Base-by-base conservation (phyloP, 2,113 vertebrate genomes). In the Gopherus evgoodei region DNA sequence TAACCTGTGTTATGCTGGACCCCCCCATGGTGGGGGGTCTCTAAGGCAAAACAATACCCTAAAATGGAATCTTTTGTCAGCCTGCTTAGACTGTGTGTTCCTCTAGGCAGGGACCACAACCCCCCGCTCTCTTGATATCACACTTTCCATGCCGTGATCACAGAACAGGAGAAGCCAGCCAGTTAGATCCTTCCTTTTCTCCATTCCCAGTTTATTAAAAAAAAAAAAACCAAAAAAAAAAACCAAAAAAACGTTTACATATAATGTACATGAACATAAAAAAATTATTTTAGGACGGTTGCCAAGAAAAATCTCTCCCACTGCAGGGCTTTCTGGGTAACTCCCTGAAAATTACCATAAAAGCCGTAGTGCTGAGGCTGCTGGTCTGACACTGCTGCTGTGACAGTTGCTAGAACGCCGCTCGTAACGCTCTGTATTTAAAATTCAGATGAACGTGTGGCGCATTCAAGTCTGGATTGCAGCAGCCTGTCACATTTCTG, bases 281-380 rank as follows among this genome's bases (percentile, higher is more conserved):
- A 96, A 97, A 98, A 98, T 98, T 97, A 97, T 97, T 96, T 98
- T 97, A 97, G 98, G 98, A 98, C 89, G 91, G 72, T 83, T 97
- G 98, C 98, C 98, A 98, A 98, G 97, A 98, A 95, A 94, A 97
- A 96, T 94, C 97, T 98, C 95, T 90, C n/a, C 84, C 93, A 69
- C 88, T 97, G 98, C 97, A 81, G 35, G 97, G 98, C 97, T 97
- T 98, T 98, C 97, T 98, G 98, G 98, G 98, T 98, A 98, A 97
- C 97, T 98, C 98, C 93, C 96, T 87, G 96, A 50, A 95, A 96
- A 98, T 98, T 97, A 97, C 97, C 97, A 98, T 98, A 97, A 97
- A 97, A 97, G 97, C 98, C 80, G 87, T 42, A 93, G 97, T 91
- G 94, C 79, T 10, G 94, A 93, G 97, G 89, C 96, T 42, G 44